These are phyloP conservation scores for Clarias gariepinus DNA, from an alignment of 2,113 vertebrate species.

Conservation along the genomic window DNA sequence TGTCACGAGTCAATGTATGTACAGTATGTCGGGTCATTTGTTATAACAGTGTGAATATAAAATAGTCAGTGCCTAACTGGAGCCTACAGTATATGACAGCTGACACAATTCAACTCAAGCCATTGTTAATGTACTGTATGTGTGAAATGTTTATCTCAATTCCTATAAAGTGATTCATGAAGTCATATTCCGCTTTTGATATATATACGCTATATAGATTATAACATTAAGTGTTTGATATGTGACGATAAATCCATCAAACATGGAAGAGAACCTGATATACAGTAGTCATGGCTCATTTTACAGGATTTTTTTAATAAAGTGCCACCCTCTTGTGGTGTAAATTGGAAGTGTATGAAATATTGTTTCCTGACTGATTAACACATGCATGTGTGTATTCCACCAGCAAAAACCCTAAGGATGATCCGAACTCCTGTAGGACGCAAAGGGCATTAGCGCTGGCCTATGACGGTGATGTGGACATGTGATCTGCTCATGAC, in stretches of 20 bases:
- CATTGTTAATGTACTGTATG: neutral
- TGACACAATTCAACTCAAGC: neutral
- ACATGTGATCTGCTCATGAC: constrained; percentile 80
- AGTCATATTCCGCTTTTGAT: neutral
- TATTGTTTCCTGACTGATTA: neutral
- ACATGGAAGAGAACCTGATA: neutral
- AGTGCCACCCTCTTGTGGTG: constrained; percentile 44
- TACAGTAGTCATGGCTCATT: neutral
- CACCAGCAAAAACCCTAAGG: constrained; percentile 84
- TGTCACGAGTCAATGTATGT: neutral
- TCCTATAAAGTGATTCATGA: neutral
- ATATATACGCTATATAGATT: neutral
- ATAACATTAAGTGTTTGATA: neutral
- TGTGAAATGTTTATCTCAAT: neutral
- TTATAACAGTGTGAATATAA: neutral
- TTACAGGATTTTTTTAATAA: neutral
- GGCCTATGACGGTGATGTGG: constrained; percentile 91
- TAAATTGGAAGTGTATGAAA: neutral
- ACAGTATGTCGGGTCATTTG: neutral
- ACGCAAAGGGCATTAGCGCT: constrained; percentile 92
- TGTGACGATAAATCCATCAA: neutral
- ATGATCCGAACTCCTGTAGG: constrained; percentile 77
- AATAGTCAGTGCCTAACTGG: neutral
- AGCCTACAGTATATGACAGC: neutral
- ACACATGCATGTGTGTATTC: constrained; percentile 53